Evolutionary conservation across 2,113 vertebrate genomes (phyloP).

Genomic region (Tychaedon coryphoeus): DNA sequence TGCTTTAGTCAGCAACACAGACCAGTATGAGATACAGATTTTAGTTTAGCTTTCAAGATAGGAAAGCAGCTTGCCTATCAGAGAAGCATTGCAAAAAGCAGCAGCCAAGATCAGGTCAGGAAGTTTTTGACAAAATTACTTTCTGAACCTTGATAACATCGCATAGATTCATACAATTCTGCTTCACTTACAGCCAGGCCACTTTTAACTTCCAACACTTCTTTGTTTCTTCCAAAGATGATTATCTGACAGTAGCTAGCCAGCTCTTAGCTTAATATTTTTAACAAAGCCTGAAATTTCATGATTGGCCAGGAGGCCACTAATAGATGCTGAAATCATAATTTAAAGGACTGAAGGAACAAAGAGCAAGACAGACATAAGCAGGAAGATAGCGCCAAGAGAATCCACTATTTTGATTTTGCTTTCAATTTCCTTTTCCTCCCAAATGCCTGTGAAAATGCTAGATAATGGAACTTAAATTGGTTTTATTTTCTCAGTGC

Average conservation of each 20-base stretch:
- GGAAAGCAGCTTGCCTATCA: constrained; percentile 36
- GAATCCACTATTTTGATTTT: neutral
- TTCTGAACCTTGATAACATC: constrained; percentile 1
- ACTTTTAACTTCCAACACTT: neutral
- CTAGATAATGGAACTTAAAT: neutral
- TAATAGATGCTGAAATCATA: neutral
- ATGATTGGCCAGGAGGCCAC: neutral
- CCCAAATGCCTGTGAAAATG: neutral
- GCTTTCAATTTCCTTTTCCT: neutral
- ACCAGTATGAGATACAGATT: neutral
- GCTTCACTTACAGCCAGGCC: constrained; percentile 52
- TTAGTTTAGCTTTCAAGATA: constrained; percentile 37
- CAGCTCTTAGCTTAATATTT: neutral
- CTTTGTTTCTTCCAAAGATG: neutral
- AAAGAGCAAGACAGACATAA: neutral
- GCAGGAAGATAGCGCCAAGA: neutral
- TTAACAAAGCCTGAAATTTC: neutral
- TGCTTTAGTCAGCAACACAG: constrained; percentile 40
- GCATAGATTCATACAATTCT: constrained; percentile 40
- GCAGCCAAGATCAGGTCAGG: constrained; percentile 46
- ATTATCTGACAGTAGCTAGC: neutral
- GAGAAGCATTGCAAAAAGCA: constrained; percentile 46
- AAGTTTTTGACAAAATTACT: constrained; percentile 5
- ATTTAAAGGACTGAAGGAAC: neutral
- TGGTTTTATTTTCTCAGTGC: neutral